Evolutionary conservation across 2,797 vertebrate species (phyloP).

Genomic region (Nyctalus aviator): DNA sequence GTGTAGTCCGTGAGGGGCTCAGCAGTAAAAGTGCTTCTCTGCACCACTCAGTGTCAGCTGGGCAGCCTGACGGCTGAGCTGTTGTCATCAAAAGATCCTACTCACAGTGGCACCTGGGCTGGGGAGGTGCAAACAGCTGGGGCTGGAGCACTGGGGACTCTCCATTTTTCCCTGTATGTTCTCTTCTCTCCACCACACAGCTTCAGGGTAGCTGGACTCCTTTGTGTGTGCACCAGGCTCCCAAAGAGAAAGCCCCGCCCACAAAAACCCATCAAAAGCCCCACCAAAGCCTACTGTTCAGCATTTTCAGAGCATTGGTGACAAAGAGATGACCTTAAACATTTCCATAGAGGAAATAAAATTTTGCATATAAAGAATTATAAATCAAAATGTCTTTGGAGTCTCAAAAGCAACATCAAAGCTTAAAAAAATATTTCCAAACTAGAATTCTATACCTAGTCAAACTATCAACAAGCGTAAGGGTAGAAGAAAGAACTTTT

Average conservation of each 20-base stretch:
- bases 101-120: background rate
- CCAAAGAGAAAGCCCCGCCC: background rate
- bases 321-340: background rate
- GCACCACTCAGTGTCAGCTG: background rate
- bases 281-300: background rate
- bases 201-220: background rate
- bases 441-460: background rate
- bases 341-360: slow-evolving; percentile 15
- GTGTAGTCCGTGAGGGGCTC: background rate
- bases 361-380: background rate
- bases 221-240: background rate
- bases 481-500: background rate
- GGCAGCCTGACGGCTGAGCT: background rate
- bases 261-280: background rate
- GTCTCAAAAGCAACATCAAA: background rate
- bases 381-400: background rate
- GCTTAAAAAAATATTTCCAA: background rate
- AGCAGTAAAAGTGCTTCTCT: background rate
- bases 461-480: background rate
- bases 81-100: background rate
- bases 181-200: background rate
- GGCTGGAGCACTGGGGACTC: rapidly evolving
- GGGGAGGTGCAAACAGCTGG: background rate
- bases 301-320: background rate
- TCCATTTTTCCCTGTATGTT: background rate